Base-by-base conservation (phyloP, 2,888 invertebrate species). In the Dichetophora obliterata region DNA sequence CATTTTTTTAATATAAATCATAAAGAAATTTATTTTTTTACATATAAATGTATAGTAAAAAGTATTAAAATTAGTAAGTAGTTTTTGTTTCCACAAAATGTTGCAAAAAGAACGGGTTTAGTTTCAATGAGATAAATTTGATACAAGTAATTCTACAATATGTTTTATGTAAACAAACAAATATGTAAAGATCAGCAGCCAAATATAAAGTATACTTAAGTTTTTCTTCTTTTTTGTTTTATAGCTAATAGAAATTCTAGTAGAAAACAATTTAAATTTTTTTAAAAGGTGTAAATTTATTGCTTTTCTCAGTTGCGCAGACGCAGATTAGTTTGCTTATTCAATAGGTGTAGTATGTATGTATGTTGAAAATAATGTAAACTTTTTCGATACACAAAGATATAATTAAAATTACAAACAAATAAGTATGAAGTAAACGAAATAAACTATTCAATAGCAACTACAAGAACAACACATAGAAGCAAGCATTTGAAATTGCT, bases 241-340 rank as follows among this genome's bases (percentile, higher is more conserved):
- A 61, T 5, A 61, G 2, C 22, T 61, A 61, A 61, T 27, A 8
- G n/a, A n/a, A n/a, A n/a, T n/a, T n/a, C n/a, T n/a, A n/a, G n/a
- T 61, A 61, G 61, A 31, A 61, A 9, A 61, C 11, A 59, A 59
- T 11, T 24, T 24, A 4, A 11, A 22, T 34, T 34, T 63, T 63
- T 34, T 63, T 63, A 34, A 27, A 63, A 2, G 43, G 27, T 63
- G 63, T 63, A 63, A 63, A 31, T 63, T 52, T 76, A 69, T 48
- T 75, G 76, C 61, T 66, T 78, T 11, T 57, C 63, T 71, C 71
- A 24, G 57, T 75, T 78, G 70, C 66, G 73, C 65, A 74, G 50
- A 63, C 52, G 75, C 74, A 27, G 68, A n/a, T 54, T 24, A 37
- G 48, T 68, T 69, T 63, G 68, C 70, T 71, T 61, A n/a, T 74